Evolutionary conservation across 2,113 vertebrate species (phyloP).

Genomic region (Percopsis transmontana): DNA sequence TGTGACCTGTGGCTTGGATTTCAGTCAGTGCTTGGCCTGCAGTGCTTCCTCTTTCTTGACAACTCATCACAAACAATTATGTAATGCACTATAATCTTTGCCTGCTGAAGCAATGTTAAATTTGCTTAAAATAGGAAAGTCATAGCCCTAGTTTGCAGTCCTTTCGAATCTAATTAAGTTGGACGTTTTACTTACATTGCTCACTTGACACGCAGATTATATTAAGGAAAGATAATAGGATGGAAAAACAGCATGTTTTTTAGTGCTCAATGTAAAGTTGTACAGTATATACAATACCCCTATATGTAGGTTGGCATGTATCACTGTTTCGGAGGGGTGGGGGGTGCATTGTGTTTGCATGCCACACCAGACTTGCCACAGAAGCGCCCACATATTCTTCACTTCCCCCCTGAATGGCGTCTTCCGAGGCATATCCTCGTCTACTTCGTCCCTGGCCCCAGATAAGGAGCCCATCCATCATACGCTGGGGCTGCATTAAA

Average conservation of each 20-base stretch:
- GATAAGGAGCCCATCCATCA: conserved; percentile 88
- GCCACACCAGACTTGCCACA: conserved; percentile 45
- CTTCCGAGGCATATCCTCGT: conserved; percentile 67
- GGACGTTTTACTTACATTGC: conserved; percentile 8
- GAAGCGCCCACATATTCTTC: conserved; percentile 51
- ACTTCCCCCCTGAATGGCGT: conserved; percentile 58
- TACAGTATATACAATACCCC: no score
- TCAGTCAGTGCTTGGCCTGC: conserved; percentile 55
- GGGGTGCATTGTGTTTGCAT: conserved; percentile 31
- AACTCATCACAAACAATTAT: conserved; percentile 64
- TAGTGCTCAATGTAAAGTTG: conserved; percentile 9
- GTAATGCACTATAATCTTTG: conserved; percentile 41
- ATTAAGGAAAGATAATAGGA: background rate
- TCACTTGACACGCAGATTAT: background rate
- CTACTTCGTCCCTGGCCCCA: conserved; percentile 69
- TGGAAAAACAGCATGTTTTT: conserved; percentile 15
- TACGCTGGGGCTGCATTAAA: conserved; percentile 88
- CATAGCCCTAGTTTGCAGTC: conserved; percentile 53
- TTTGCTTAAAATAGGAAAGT: conserved; percentile 12
- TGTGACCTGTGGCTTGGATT: conserved; percentile 47
- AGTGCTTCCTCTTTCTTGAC: conserved; percentile 61
- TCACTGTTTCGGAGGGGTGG: conserved; percentile 9
- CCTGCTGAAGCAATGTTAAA: conserved; percentile 36
- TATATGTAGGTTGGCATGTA: conserved; percentile 19
- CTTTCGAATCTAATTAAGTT: conserved; percentile 47